A percentile compares a stretch with the other conserved stretches of the same genome.
These are phyloP conservation scores for Gallinago nigripennis DNA, from an alignment of 2,797 vertebrate species.

Conservation along the genomic window DNA sequence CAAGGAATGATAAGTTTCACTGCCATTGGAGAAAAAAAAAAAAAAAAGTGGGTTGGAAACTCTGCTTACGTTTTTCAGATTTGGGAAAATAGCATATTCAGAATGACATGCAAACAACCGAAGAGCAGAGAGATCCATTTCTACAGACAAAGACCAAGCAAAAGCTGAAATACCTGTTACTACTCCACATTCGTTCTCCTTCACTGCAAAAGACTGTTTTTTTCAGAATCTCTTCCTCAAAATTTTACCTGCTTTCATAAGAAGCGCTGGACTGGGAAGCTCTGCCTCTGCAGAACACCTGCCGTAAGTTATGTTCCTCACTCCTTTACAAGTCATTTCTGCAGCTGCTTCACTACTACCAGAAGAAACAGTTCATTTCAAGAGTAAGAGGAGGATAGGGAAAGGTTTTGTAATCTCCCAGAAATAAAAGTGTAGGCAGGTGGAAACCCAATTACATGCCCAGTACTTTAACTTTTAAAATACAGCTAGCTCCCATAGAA, in stretches of 20 bases:
- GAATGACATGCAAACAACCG: neutral
- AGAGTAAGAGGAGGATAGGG: neutral
- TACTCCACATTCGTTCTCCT: neutral
- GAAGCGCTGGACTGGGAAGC: neutral
- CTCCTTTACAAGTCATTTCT: neutral
- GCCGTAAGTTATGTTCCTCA: neutral
- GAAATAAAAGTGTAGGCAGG: neutral
- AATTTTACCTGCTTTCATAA: neutral
- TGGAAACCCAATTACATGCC: neutral
- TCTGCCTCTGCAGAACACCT: neutral
- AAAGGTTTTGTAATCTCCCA: neutral
- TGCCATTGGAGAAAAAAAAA: slow-evolving; percentile 63
- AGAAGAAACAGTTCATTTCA: neutral
- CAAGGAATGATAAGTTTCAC: slow-evolving; percentile 93
- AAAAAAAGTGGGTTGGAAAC: neutral
- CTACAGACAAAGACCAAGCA: neutral
- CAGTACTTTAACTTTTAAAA: neutral
- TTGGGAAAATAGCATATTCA: neutral
- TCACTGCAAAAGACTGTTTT: neutral
- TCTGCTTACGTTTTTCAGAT: neutral
- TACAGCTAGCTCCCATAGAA: neutral
- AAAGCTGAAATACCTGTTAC: neutral
- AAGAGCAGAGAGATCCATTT: neutral
- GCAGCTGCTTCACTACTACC: neutral
- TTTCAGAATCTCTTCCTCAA: neutral